Percentiles rank a stretch among this genome's conserved stretches.
These are phyloP conservation scores for Epirrita christyi DNA, from an alignment of 2,888 invertebrate species.

Conservation along the genomic window DNA sequence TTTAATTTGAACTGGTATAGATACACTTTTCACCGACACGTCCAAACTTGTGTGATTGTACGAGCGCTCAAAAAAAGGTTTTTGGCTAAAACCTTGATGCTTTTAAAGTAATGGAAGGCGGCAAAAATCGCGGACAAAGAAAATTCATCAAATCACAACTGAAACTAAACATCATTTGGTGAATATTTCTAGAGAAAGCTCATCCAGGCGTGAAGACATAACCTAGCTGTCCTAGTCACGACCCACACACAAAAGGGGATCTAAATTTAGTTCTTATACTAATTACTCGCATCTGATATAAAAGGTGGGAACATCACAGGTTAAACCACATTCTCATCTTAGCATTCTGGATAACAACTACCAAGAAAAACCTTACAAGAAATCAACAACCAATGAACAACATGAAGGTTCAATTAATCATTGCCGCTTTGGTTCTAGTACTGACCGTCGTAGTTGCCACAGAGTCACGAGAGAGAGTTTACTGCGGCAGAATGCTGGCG, in stretches of 20 bases:
- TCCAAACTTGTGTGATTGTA: too few relatives aligned
- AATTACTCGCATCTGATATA: conserved; percentile 29
- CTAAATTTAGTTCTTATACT: conserved; percentile 16
- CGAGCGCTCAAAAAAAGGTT: too few relatives aligned
- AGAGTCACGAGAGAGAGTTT: conserved; percentile 12
- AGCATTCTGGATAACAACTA: conserved; percentile 12
- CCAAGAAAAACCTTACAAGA: neutral
- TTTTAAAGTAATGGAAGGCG: neutral
- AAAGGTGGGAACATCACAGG: conserved; percentile 12
- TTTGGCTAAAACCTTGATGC: too few relatives aligned
- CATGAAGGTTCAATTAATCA: conserved; percentile 28
- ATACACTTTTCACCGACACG: too few relatives aligned
- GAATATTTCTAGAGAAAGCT: conserved; percentile 13
- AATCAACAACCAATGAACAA: conserved; percentile 9
- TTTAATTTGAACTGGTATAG: too few relatives aligned
- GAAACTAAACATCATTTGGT: too few relatives aligned
- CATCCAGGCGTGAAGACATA: conserved; percentile 18
- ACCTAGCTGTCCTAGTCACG: conserved; percentile 9
- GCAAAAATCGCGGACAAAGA: neutral
- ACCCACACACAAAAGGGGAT: conserved; percentile 20
- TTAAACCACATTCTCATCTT: conserved; percentile 22
- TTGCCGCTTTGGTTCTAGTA: conserved; percentile 11
- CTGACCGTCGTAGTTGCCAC: conserved; percentile 7
- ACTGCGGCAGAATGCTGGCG: conserved; percentile 30
- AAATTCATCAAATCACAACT: neutral